Evolutionary conservation across 2,113 vertebrate genomes (phyloP), one percentile per base, ranked within the genome.

Genomic region (Elaphurus davidianus): DNA sequence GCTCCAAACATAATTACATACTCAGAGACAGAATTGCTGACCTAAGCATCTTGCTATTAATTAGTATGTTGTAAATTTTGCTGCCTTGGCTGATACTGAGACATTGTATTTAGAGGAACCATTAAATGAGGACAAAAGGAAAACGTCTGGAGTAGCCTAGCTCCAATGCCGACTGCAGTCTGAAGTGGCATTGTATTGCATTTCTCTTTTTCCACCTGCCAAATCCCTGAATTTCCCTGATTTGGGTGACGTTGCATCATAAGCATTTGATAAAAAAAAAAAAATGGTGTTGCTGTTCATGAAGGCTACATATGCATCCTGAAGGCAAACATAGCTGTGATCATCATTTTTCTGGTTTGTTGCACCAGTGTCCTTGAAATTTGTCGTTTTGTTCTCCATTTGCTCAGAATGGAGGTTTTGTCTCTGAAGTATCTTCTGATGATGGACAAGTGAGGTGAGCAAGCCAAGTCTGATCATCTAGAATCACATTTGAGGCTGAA

Each of bases 11-110:
- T 76, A 86, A 60, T 85, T 82, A 87, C 30, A 89, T 55, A 60
- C 54, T 93, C 94, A 85, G 54, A 92, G 79, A 85, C 55, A 10
- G 60, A 57, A n/a, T 40, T 87, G 83, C 88, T 94, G 93, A 82
- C 90, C 74, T 94, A 84, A 96, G 93, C 64, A 78, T 5, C 7
- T 94, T 93, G 76, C 83, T 97, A 87, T 97, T 98, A 98, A 98
- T 95, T 95, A 91, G 47, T 36, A 94, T 50, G 82, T 93, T 92
- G 40, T 98, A 90, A 96, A 90, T 98, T 89, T 94, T 81, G 79
- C 94, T 98, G 87, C 71, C 62, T 81, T 94, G 64, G 64, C 92
- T 97, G 92, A 91, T 93, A 83, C 59, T 43, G 90, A 21, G 54
- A 81, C 33, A 90, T 28, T 62, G 25, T 84, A 60, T 60, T 90